These are phyloP conservation scores for Pharmacophagus antenor DNA, from an alignment of 2,888 invertebrate species.

Conservation along the genomic window DNA sequence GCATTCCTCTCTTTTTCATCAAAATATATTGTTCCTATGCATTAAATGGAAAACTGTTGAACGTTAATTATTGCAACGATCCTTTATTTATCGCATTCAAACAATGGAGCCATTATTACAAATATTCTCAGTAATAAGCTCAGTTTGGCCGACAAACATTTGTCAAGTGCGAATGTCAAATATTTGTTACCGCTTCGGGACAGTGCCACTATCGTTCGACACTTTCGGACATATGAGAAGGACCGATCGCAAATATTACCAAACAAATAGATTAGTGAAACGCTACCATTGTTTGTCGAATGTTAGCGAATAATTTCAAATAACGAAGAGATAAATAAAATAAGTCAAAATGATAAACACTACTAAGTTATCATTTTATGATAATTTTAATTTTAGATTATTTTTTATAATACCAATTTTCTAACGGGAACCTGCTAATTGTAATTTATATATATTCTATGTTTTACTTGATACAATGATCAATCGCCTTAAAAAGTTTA, in stretches of 20 bases:
- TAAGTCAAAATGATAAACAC: no score
- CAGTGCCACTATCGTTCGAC: constrained; percentile 50
- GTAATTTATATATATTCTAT: no score
- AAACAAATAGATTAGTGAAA: constrained; percentile 51
- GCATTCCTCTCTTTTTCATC: not conserved
- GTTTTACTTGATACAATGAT: no score
- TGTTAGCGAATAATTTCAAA: not conserved
- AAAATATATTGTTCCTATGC: not conserved
- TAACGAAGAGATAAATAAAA: not conserved
- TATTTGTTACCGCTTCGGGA: constrained; percentile 57
- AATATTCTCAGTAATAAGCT: constrained; percentile 22
- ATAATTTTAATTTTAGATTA: no score
- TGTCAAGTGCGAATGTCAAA: constrained; percentile 40
- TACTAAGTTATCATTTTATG: no score
- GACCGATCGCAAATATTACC: constrained; percentile 53
- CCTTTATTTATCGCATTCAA: not conserved
- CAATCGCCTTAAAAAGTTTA: no score
- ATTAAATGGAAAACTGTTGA: not conserved
- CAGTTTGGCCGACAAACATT: constrained; percentile 25
- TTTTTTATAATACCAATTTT: no score
- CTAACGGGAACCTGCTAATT: no score
- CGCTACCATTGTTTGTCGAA: constrained; percentile 41
- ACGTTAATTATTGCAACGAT: not conserved
- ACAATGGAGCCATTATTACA: not conserved
- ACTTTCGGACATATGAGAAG: constrained; percentile 52